Percentiles rank a stretch among this genome's conserved stretches.
These are phyloP conservation scores for Tachuris rubrigastra DNA, from an alignment of 2,113 vertebrate species.

Conservation along the genomic window DNA sequence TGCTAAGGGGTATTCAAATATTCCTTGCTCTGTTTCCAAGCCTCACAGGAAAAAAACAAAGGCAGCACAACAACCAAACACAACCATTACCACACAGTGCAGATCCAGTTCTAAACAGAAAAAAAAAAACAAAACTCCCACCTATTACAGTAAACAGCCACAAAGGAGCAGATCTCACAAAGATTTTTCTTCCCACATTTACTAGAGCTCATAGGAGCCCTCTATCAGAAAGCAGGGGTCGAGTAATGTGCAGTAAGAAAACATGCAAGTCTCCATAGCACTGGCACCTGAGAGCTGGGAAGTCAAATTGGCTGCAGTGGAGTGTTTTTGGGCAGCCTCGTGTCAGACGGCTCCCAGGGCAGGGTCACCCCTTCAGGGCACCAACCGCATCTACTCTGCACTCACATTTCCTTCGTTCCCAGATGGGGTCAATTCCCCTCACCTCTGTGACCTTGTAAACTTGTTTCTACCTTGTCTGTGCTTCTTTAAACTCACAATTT, in stretches of 20 bases:
- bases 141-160: neutral
- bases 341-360: neutral
- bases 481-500: neutral
- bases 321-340: fast-evolving
- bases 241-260: neutral
- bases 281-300: neutral
- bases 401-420: neutral
- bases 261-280: neutral
- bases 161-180: neutral
- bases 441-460: neutral
- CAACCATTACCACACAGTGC: neutral
- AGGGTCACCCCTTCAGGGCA: neutral
- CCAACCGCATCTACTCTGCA: neutral
- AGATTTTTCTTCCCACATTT: neutral
- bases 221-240: neutral
- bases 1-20: neutral
- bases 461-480: neutral
- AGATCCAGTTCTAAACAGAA: neutral
- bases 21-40: neutral
- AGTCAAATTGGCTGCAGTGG: neutral
- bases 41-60: neutral
- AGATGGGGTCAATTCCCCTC: neutral
- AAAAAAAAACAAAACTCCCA: fast-evolving
- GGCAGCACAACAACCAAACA: neutral
- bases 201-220: neutral